Conservation (phyloP, 1,140 invertebrate genomes). For the Drosophila kepulauana region DNA sequence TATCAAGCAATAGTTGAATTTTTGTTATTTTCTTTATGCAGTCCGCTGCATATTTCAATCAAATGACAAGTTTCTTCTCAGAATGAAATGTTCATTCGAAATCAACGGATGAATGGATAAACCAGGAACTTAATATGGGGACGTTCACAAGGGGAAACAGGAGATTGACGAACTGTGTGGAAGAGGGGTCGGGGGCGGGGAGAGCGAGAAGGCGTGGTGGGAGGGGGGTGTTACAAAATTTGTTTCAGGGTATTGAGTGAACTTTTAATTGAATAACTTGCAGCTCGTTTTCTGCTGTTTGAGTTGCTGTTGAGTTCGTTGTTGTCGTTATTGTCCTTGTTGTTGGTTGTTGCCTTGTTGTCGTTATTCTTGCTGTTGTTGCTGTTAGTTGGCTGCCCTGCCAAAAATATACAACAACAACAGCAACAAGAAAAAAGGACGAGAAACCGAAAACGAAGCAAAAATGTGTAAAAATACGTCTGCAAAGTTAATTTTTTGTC, state of each 20-base stretch:
- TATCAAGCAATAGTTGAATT: neutral
- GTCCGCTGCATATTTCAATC: neutral
- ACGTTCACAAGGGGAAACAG: neutral
- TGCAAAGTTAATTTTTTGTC: conserved; percentile 70
- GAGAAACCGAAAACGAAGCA: conserved; percentile 28
- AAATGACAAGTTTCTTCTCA: conserved; percentile 5
- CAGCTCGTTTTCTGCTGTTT: conserved; percentile 67
- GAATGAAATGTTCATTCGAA: neutral
- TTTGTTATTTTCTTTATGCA: neutral
- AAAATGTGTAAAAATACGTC: conserved; percentile 56
- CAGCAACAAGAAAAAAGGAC: conserved; percentile 25
- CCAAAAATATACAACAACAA: conserved; percentile 14
- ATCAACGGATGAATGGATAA: conserved; percentile 10
- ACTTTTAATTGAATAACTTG: conserved; percentile 82
- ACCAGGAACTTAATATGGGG: neutral
- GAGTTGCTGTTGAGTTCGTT: conserved; percentile 34
- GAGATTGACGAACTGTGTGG: neutral
- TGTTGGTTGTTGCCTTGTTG: conserved; percentile 26
- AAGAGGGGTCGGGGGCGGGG: neutral
- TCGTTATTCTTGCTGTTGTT: conserved; percentile 27
- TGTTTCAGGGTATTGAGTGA: conserved; percentile 59
- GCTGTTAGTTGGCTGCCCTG: conserved; percentile 68
- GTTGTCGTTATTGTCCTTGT: conserved; percentile 17
- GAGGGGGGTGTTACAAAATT: conserved; percentile 18
- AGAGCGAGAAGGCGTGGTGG: neutral